A percentile compares a stretch with the other conserved stretches of the same genome.
These are phyloP conservation scores for Drosophila mauritiana DNA, from an alignment of 1,140 invertebrate genomes.

Conservation along the genomic window DNA sequence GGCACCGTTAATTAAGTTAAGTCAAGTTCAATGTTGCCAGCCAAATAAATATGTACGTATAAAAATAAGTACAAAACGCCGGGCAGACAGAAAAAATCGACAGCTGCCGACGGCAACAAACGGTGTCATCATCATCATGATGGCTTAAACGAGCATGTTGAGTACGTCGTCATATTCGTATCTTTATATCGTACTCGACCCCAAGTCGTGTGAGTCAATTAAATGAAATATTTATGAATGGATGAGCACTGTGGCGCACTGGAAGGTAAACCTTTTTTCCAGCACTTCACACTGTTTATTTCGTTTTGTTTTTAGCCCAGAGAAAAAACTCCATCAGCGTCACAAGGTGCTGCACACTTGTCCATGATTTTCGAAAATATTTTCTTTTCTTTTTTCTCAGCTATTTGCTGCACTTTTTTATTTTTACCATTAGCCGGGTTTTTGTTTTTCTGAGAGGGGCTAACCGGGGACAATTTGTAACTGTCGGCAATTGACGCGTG, in stretches of 20 bases:
- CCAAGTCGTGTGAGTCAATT: constrained; percentile 71
- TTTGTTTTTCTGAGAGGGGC: constrained; percentile 30
- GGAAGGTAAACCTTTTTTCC: constrained; percentile 26
- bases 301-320: constrained; percentile 24
- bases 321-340: constrained; percentile 45
- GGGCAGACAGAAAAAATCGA: constrained; percentile 26
- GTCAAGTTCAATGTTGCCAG: constrained; percentile 69
- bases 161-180: constrained; percentile 52
- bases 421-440: constrained; percentile 54
- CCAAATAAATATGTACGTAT: constrained; percentile 10
- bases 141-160: constrained; percentile 52
- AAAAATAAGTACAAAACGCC: constrained; percentile 24
- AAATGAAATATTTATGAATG: constrained; percentile 77
- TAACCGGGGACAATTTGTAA: constrained; percentile 68
- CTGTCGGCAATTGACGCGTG: constrained; percentile 72
- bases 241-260: constrained; percentile 19
- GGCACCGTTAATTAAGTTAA: constrained; percentile 60
- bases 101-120: constrained; percentile 33
- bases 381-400: constrained; percentile 15
- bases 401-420: constrained; percentile 16
- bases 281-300: constrained; percentile 29
- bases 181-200: constrained; percentile 50
- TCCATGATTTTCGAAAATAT: constrained; percentile 15
- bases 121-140: constrained; percentile 63
- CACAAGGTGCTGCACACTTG: constrained; percentile 16